Evolutionary conservation across 2,888 invertebrate genomes (phyloP).

Genomic region (Plebejus argus): DNA sequence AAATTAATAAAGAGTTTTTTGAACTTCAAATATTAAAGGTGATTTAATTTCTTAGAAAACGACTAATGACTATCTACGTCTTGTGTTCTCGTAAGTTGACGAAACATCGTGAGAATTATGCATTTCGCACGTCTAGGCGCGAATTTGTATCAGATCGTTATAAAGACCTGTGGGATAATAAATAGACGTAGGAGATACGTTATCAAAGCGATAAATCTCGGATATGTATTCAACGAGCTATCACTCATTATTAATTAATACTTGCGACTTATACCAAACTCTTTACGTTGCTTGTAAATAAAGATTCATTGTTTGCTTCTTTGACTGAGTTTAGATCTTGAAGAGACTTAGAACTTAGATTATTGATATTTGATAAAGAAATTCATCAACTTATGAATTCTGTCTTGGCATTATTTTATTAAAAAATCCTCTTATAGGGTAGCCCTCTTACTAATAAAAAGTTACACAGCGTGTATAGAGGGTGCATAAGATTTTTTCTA

Average conservation of each 20-base stretch:
- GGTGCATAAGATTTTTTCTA: too few species aligned
- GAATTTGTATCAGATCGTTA: slow-evolving; percentile 58
- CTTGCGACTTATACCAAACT: slow-evolving; percentile 25
- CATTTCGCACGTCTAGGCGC: slow-evolving; percentile 53
- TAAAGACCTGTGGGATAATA: slow-evolving; percentile 61
- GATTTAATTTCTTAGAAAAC: background rate
- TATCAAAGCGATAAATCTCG: slow-evolving; percentile 63
- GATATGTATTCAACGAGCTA: slow-evolving; percentile 44
- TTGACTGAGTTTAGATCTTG: background rate
- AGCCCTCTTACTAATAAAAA: too few species aligned
- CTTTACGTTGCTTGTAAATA: background rate
- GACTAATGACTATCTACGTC: background rate
- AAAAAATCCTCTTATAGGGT: too few species aligned
- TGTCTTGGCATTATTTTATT: too few species aligned
- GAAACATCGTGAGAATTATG: slow-evolving; percentile 50
- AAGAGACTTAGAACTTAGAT: too few species aligned
- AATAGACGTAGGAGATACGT: slow-evolving; percentile 61
- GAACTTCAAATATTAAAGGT: too few species aligned
- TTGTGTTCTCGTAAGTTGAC: background rate
- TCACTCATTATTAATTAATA: slow-evolving; percentile 42
- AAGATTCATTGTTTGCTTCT: background rate
- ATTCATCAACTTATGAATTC: too few species aligned
- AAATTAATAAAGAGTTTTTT: too few species aligned
- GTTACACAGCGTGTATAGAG: too few species aligned
- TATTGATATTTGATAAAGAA: too few species aligned